These are phyloP conservation scores for Procavia capensis DNA, from an alignment of 2,113 vertebrate genomes.

Conservation along the genomic window DNA sequence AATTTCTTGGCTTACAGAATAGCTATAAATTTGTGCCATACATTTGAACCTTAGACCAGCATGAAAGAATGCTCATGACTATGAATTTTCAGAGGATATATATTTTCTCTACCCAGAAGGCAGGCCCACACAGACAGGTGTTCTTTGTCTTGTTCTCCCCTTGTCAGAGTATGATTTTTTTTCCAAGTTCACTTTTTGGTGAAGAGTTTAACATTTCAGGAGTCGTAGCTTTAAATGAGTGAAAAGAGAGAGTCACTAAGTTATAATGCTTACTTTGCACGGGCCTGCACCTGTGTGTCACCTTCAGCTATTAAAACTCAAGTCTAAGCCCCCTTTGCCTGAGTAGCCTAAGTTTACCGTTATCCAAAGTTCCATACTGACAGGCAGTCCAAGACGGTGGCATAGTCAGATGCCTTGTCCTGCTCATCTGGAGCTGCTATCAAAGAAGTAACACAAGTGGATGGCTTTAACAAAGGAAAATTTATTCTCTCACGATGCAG, in stretches of 20 bases:
- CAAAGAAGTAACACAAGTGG: too few species aligned
- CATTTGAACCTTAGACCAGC: background rate
- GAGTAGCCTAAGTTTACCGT: too few species aligned
- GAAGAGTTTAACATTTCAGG: background rate
- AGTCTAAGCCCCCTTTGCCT: background rate
- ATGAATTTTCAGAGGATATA: background rate
- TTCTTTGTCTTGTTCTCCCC: background rate
- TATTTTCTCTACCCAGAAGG: background rate
- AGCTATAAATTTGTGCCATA: too few species aligned
- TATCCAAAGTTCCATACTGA: too few species aligned
- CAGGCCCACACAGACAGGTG: too few species aligned
- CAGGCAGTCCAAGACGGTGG: too few species aligned
- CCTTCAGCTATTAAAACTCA: background rate
- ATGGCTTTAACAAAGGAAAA: too few species aligned
- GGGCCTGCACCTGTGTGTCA: background rate
- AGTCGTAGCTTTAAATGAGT: background rate
- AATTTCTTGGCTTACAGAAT: background rate
- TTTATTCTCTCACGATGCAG: too few species aligned
- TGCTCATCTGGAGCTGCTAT: too few species aligned
- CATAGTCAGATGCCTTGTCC: too few species aligned
- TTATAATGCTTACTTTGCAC: background rate
- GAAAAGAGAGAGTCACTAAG: too few species aligned
- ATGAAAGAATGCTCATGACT: background rate
- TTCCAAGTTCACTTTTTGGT: background rate
- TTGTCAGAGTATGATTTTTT: background rate